Percentiles rank a stretch among this genome's conserved stretches.
Evolutionary conservation across 2,113 vertebrate species (phyloP).

Genomic region (Heterochromis multidens): DNA sequence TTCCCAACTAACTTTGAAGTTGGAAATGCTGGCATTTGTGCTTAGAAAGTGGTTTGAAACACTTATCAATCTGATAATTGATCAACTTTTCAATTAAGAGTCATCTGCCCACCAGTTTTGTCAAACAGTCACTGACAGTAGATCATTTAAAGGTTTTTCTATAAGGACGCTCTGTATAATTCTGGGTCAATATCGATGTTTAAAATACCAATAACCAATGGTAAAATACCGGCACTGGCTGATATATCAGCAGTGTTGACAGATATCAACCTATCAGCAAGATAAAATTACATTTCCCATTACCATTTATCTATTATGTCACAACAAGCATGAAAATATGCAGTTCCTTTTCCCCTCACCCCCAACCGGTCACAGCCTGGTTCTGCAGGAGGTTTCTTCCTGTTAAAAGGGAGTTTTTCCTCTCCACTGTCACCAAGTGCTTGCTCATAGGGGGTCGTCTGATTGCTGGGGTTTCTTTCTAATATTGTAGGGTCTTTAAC

Average conservation of each 20-base stretch:
- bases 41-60: not conserved
- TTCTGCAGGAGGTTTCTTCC: not conserved
- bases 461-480: not conserved
- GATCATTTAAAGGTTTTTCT: not conserved
- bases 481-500: not conserved
- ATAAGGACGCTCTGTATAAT: not conserved
- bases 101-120: not conserved
- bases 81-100: not conserved
- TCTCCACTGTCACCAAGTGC: not conserved
- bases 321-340: not conserved
- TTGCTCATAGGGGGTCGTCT: not conserved
- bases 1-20: not conserved
- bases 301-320: not conserved
- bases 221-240: not conserved
- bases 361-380: not conserved
- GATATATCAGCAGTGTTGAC: not conserved
- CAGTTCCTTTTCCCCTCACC: not conserved
- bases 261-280: not conserved
- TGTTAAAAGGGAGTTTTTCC: not conserved
- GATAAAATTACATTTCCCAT: not conserved
- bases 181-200: not conserved
- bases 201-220: not conserved
- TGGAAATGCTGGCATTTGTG: not conserved
- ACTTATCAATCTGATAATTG: not conserved
- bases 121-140: not conserved